Evolutionary conservation across 2,888 invertebrate species (phyloP), one percentile per base, ranked within the genome.

Genomic region (Dasysyrphus tricinctus): DNA sequence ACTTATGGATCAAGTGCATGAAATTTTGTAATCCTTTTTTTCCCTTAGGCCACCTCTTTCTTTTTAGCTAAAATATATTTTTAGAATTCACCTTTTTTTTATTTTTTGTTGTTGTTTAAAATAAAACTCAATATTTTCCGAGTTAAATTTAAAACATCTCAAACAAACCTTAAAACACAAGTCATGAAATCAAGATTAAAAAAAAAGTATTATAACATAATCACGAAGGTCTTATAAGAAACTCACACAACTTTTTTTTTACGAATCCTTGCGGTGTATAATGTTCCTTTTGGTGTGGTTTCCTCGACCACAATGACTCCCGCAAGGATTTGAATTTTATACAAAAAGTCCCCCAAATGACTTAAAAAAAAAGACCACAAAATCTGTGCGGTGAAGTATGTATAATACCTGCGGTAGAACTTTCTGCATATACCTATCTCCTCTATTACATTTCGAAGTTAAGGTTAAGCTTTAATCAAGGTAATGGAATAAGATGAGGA

Each of bases 311-410:
- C 67, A 47, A 24, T 37, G 49, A 72, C 67, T 73, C 37, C 44
- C 47, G 32, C 54, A 42, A 61, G 29, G 74, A 63, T 63, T 19
- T 44, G 9, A 42, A 69, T 39, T 59, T 16, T 54, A 39, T 47
- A 5, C 5, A 32, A 1, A 32, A 6, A 70, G 24, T 54, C 69
- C 61, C 82, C 63, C 57, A 78, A 83, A 78, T 54, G 74, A 78
- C 56, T 69, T 19, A 47, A 51, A 67, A 63, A 49, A 56, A 42
- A 65, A 74, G 32, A n/a, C 61, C 67, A n/a, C 73, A 54, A 78
- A 12, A 8, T 56, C 56, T 39, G n/a, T 51, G 24, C 24, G 69
- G 39, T 69, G n/a, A 39, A 51, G 54, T 5, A 69, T 69, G 54
- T 5, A 69, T 69, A 54, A 69, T 61, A 9, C 67, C 49, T 32